A percentile compares a stretch with the other conserved stretches of the same genome.
These are phyloP conservation scores for Esox niger DNA, from an alignment of 2,113 vertebrate genomes.

Conservation along the genomic window DNA sequence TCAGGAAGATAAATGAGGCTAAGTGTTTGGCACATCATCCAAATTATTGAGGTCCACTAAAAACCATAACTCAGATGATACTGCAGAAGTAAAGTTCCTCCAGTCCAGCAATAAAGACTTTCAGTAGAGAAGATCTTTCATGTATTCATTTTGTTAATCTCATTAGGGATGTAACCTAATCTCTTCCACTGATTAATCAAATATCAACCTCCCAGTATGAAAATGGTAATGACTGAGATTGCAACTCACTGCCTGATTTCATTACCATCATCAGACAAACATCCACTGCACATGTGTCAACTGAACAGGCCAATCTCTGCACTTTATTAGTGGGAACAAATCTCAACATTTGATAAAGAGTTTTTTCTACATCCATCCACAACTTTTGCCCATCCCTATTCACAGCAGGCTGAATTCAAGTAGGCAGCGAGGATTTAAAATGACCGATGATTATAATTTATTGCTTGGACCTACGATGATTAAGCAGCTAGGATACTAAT, in stretches of 20 bases:
- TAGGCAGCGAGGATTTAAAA: not conserved
- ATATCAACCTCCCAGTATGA: not conserved
- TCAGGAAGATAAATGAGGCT: no score
- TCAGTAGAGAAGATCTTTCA: conserved; percentile 11
- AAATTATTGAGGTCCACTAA: not conserved
- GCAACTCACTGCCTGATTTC: conserved; percentile 20
- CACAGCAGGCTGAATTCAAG: not conserved
- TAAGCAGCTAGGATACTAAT: no score
- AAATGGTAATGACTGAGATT: conserved; percentile 13
- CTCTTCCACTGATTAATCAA: conserved; percentile 25
- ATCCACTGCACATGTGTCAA: not conserved
- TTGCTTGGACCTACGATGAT: no score
- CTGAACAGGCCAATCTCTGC: not conserved
- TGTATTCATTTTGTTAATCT: conserved; percentile 22
- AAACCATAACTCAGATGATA: not conserved
- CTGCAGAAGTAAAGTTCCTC: not conserved
- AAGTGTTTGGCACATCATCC: not conserved
- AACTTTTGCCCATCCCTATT: not conserved
- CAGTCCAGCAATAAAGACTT: conserved; percentile 1
- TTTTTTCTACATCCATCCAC: not conserved
- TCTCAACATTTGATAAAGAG: not conserved
- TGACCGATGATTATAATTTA: no score
- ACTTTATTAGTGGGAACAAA: not conserved
- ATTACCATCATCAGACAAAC: conserved; percentile 16
- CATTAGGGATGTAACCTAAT: conserved; percentile 16